Percentiles rank a stretch among this genome's conserved stretches.
Evolutionary conservation across 2,113 vertebrate genomes (phyloP).

Genomic region (Aythya baeri): DNA sequence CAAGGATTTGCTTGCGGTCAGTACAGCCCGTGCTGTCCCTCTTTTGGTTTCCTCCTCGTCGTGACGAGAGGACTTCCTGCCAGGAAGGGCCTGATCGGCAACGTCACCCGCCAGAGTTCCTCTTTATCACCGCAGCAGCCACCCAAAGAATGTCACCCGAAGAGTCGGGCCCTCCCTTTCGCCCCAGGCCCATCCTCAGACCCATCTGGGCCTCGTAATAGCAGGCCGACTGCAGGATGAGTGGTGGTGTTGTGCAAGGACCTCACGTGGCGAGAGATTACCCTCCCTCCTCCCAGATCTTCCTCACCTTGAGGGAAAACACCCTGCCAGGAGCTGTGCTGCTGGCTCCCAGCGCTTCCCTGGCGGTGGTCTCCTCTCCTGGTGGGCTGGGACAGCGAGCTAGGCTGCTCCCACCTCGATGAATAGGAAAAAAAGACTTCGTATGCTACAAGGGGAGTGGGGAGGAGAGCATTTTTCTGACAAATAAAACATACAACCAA

Average conservation of each 20-base stretch:
- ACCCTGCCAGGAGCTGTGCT: not conserved
- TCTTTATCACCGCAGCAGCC: constrained; percentile 5
- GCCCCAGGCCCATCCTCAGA: not conserved
- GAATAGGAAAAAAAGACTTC: not conserved
- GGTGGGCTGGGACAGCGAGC: not conserved
- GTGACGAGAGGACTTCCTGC: not conserved
- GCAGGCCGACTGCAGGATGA: not conserved
- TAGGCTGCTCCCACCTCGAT: not conserved
- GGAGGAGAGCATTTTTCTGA: not conserved
- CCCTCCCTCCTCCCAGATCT: not conserved
- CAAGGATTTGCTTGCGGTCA: not conserved
- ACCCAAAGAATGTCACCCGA: not conserved
- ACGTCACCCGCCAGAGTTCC: not conserved
- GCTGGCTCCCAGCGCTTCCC: not conserved
- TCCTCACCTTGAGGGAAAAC: not conserved
- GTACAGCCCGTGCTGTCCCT: not conserved
- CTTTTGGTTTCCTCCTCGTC: not conserved
- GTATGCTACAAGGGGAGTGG: accelerated
- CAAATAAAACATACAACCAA: not conserved
- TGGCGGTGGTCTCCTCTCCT: not conserved
- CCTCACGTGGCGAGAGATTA: not conserved
- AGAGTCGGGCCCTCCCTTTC: constrained; percentile 15
- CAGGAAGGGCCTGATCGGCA: constrained; percentile 7
- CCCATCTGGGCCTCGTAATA: not conserved
- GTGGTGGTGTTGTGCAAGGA: constrained; percentile 3